Percentiles rank a stretch among this genome's conserved stretches.
phyloP scores from a whole-genome alignment of 2,113 vertebrate genomes.

The Nannospalax galili region DNA sequence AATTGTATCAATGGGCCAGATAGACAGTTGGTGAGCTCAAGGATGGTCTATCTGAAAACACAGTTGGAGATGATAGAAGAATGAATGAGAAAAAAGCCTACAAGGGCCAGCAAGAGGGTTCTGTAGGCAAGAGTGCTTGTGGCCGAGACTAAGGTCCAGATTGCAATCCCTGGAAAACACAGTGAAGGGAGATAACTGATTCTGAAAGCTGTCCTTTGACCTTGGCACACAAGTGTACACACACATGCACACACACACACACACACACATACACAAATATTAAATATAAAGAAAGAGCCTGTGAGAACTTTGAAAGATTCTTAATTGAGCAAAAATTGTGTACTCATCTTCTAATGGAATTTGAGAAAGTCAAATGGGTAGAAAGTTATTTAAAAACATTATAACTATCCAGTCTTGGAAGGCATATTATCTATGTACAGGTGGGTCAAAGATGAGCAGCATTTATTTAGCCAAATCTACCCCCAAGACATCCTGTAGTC shows the following conservation, averaged over 20 bases:
- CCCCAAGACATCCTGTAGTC: not conserved
- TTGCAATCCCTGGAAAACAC: not conserved
- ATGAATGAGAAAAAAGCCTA: too few species aligned
- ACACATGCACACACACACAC: too few species aligned
- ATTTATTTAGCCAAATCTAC: not conserved
- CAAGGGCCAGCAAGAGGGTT: too few species aligned
- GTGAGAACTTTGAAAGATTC: not conserved
- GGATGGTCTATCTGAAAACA: too few species aligned
- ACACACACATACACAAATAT: not conserved
- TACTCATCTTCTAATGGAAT: not conserved
- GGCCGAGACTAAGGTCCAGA: too few species aligned
- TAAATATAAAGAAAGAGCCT: not conserved
- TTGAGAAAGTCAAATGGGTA: not conserved
- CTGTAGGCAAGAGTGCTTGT: too few species aligned
- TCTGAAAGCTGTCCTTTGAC: not conserved
- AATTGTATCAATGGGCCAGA: too few species aligned
- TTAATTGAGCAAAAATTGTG: not conserved
- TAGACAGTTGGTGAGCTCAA: too few species aligned
- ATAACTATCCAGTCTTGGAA: not conserved
- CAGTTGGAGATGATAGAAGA: too few species aligned
- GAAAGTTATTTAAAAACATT: not conserved
- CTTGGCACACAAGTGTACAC: too few species aligned
- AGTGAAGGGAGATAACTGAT: not conserved
- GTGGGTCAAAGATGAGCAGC: not conserved
- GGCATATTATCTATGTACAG: not conserved